Conservation (phyloP, 1,140 invertebrate species). For the Mycetomoellerius zeteki region DNA sequence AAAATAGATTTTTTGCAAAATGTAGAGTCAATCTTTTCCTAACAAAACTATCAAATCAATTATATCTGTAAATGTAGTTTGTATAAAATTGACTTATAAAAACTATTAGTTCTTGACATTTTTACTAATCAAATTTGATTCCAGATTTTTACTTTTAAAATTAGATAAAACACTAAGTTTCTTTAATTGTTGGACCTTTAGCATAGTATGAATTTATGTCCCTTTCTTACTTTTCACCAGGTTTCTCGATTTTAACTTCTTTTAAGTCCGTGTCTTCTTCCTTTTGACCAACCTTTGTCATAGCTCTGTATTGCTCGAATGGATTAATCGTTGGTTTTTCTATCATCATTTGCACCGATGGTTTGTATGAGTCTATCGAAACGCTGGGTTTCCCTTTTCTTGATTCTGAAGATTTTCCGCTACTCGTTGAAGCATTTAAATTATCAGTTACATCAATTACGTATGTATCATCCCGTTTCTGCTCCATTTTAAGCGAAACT, state of each 20-base stretch:
- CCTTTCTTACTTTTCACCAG: constrained; percentile 11
- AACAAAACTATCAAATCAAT: not conserved
- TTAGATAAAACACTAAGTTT: not conserved
- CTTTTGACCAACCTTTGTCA: constrained; percentile 32
- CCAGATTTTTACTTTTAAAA: not conserved
- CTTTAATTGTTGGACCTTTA: not conserved
- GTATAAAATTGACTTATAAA: not conserved
- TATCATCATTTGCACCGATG: constrained; percentile 72
- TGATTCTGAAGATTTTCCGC: not conserved
- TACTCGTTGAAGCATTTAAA: constrained; percentile 52
- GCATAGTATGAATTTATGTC: not conserved
- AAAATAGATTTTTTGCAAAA: not conserved
- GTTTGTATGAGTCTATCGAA: constrained; percentile 75
- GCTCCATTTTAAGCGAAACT: not conserved
- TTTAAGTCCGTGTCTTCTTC: constrained; percentile 43
- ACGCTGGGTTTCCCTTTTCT: constrained; percentile 72
- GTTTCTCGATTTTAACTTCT: constrained; percentile 63
- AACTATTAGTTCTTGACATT: not conserved
- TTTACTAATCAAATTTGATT: not conserved
- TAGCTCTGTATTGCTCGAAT: constrained; percentile 72
- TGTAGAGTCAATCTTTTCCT: not conserved
- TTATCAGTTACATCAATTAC: constrained; percentile 56
- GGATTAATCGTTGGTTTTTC: constrained; percentile 74
- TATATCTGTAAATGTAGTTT: not conserved
- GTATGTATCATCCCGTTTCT: constrained; percentile 31